Conservation (phyloP, 2,797 vertebrate genomes). For the Lithobates pipiens region DNA sequence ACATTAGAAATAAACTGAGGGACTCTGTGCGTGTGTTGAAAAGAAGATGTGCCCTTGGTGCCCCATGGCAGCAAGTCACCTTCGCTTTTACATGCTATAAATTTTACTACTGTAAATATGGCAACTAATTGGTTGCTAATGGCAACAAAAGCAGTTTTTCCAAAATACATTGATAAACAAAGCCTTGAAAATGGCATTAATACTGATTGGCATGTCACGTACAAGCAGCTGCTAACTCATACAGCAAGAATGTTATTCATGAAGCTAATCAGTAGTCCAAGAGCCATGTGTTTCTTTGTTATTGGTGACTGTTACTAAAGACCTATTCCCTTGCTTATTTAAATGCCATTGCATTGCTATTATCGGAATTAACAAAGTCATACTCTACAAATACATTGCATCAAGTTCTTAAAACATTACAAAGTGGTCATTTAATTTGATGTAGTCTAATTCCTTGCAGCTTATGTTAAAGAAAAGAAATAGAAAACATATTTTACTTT, state of each 20-base stretch:
- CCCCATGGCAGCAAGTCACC: too few species aligned
- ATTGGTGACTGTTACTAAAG: constrained; percentile 38
- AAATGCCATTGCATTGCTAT: not conserved
- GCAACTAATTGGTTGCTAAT: too few species aligned
- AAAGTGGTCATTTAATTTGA: not conserved
- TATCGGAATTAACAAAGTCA: not conserved
- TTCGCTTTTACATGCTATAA: too few species aligned
- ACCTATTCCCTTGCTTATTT: constrained; percentile 8
- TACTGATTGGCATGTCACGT: not conserved
- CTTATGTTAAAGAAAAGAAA: too few species aligned
- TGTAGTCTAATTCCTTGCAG: too few species aligned
- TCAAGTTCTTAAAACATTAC: not conserved
- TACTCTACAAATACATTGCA: not conserved
- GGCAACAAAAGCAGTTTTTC: not conserved
- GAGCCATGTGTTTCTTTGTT: constrained; percentile 25
- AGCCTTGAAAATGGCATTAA: not conserved
- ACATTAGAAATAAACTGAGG: too few species aligned
- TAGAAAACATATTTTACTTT: too few species aligned
- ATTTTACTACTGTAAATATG: too few species aligned
- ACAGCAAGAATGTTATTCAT: constrained; percentile 3
- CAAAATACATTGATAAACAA: not conserved
- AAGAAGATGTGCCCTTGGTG: too few species aligned
- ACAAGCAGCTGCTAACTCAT: not conserved
- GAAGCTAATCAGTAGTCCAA: constrained; percentile 9
- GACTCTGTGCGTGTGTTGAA: too few species aligned